Percentiles rank a stretch among this genome's conserved stretches.
Conservation (phyloP, 2,113 vertebrate species). For the Spilogale gracilis region DNA sequence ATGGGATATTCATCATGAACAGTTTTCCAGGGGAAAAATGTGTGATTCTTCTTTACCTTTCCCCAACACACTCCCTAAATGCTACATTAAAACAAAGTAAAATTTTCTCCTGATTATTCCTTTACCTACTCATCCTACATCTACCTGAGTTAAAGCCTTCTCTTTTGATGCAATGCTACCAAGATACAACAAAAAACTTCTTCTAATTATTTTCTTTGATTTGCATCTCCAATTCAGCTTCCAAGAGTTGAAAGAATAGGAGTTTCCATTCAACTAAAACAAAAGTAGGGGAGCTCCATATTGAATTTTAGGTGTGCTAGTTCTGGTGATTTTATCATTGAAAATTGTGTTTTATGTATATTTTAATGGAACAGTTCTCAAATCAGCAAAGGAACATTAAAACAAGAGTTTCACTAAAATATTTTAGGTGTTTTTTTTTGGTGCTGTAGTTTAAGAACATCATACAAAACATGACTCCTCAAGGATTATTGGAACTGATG, state of each 20-base stretch:
- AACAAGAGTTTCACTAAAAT: background rate
- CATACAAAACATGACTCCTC: constrained; percentile 36
- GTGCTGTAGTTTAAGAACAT: constrained; percentile 15
- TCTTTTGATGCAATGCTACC: background rate
- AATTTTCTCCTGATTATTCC: background rate
- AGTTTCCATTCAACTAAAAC: background rate
- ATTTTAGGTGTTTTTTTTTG: constrained; percentile 16
- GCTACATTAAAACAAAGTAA: background rate
- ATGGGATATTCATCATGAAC: background rate
- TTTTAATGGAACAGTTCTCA: background rate
- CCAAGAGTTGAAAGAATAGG: background rate
- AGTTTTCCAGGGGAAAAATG: background rate
- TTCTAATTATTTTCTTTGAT: background rate
- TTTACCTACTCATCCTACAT: background rate
- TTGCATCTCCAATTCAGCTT: background rate
- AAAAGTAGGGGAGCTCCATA: background rate
- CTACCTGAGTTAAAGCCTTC: background rate
- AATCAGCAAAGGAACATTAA: background rate
- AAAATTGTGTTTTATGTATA: background rate
- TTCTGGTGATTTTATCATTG: background rate
- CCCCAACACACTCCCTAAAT: background rate
- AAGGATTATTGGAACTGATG: constrained; percentile 77
- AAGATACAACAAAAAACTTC: background rate
- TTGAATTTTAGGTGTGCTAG: background rate
- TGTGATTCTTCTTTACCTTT: background rate